These are phyloP conservation scores for Acanthurus tractus DNA, from an alignment of 2,797 vertebrate species.

Conservation along the genomic window DNA sequence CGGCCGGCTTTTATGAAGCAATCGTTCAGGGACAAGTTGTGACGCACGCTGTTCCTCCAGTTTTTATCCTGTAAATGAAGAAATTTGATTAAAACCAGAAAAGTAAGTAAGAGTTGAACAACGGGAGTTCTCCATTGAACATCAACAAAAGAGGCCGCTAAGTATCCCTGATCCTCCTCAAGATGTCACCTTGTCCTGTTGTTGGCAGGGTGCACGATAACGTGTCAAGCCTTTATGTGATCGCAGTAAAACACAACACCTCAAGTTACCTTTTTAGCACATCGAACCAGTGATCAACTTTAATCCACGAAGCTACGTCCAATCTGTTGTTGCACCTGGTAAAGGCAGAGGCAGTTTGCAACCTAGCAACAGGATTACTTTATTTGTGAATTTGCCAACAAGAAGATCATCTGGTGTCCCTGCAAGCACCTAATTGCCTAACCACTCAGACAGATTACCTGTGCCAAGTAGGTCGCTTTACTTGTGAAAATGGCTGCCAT, in stretches of 20 bases:
- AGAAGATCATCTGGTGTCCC: constrained; percentile 76
- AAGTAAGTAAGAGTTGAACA: constrained; percentile 30
- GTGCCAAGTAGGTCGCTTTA: constrained; percentile 65
- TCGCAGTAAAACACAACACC: constrained; percentile 65
- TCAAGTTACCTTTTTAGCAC: constrained; percentile 71
- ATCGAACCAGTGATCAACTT: constrained; percentile 67
- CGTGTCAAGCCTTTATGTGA: constrained; percentile 68
- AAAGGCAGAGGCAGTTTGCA: constrained; percentile 71
- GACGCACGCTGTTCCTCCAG: constrained; percentile 90
- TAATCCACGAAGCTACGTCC: constrained; percentile 71
- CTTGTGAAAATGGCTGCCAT: constrained; percentile 54
- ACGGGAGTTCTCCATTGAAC: constrained; percentile 26
- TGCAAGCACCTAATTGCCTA: constrained; percentile 67
- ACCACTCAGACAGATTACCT: constrained; percentile 72
- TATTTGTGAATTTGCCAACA: constrained; percentile 80
- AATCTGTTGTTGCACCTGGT: constrained; percentile 78
- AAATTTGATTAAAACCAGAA: constrained; percentile 20
- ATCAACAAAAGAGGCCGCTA: constrained; percentile 42
- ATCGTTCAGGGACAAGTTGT: constrained; percentile 91
- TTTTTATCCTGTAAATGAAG: constrained; percentile 87
- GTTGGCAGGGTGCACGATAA: constrained; percentile 55
- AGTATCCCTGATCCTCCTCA: constrained; percentile 64
- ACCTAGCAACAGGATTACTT: constrained; percentile 82
- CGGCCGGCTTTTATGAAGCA: constrained; percentile 90
- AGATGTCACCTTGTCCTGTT: constrained; percentile 62